Conservation (phyloP, 2,888 invertebrate genomes). For the Pachliopta kotzebuea region DNA sequence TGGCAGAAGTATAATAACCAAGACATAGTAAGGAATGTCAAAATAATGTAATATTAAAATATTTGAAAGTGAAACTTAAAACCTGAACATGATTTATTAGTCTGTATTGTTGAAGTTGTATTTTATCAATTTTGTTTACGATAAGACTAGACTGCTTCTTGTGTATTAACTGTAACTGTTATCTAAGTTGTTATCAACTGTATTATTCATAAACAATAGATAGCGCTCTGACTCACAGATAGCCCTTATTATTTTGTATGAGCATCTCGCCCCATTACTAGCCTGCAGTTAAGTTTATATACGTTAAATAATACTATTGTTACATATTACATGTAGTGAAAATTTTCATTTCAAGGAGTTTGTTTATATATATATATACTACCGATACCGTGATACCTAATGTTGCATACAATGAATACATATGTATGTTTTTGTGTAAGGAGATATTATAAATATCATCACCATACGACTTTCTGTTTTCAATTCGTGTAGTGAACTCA, state of each 20-base stretch:
- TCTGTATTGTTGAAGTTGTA: constrained; percentile 8
- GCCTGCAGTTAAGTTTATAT: background rate
- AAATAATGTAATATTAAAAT: background rate
- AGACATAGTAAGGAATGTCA: too few relatives aligned
- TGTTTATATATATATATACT: too few relatives aligned
- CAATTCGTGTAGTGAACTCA: constrained; percentile 31
- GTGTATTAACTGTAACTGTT: constrained; percentile 29
- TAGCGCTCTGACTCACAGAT: constrained; percentile 50
- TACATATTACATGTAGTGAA: too few relatives aligned
- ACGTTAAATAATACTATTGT: too few relatives aligned
- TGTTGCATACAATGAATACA: background rate
- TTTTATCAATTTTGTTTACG: constrained; percentile 39
- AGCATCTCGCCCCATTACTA: constrained; percentile 2
- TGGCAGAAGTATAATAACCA: too few relatives aligned
- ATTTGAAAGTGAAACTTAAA: background rate
- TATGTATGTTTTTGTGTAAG: background rate
- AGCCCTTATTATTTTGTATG: constrained; percentile 4
- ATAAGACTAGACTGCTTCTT: constrained; percentile 41
- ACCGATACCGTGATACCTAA: too few relatives aligned
- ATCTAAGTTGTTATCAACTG: constrained; percentile 45
- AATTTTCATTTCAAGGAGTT: too few relatives aligned
- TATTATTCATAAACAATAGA: constrained; percentile 48
- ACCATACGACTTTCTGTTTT: constrained; percentile 31
- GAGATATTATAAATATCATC: background rate
- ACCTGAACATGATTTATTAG: background rate